Evolutionary conservation across 2,113 vertebrate species (phyloP).

Genomic region (Tauraco erythrolophus): DNA sequence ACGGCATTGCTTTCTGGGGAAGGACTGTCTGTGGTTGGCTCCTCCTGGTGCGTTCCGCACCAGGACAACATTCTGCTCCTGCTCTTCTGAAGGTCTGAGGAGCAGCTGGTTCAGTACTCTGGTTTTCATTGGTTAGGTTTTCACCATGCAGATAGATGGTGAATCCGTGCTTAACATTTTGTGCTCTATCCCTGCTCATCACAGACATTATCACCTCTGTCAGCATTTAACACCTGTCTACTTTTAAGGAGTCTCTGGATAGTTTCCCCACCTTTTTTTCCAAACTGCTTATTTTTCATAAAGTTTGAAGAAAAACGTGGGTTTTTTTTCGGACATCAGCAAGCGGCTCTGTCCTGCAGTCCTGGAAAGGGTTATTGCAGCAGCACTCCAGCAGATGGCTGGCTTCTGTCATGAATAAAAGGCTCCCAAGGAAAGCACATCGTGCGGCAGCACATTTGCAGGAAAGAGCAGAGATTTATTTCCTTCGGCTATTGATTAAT

Average conservation of each 20-base stretch:
- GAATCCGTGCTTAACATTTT: neutral
- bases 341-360: neutral
- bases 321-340: neutral
- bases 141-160: neutral
- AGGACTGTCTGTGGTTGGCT: neutral
- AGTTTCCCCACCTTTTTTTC: neutral
- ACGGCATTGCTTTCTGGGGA: neutral
- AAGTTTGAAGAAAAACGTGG: neutral
- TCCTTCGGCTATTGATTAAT: neutral
- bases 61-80: neutral
- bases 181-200: neutral
- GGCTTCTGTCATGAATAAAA: conserved; percentile 66
- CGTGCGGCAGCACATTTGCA: neutral
- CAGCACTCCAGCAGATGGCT: conserved; percentile 66
- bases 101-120: neutral
- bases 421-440: neutral
- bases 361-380: conserved; percentile 20
- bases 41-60: neutral
- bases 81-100: neutral
- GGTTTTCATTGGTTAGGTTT: neutral
- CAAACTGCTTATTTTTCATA: neutral
- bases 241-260: neutral
- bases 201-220: neutral
- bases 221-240: neutral
- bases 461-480: conserved; percentile 1